phyloP scores from a whole-genome alignment of 2,888 invertebrate genomes.

The Crocallis elinguaria region DNA sequence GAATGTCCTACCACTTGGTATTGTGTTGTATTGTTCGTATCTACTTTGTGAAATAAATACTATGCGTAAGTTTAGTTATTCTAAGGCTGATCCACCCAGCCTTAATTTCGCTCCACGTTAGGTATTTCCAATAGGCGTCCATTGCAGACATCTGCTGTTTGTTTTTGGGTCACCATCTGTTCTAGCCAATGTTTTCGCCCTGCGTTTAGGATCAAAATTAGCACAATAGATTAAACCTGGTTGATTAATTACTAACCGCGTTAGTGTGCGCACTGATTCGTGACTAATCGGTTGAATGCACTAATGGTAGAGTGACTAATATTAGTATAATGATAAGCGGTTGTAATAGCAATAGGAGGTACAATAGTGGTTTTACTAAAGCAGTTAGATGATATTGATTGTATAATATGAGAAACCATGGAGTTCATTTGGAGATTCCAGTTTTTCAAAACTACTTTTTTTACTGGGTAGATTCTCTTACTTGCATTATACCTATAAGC shows the following conservation, averaged over 20 bases:
- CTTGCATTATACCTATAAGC: too few species aligned
- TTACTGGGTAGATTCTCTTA: too few species aligned
- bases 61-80: too few species aligned
- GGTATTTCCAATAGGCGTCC: conserved; percentile 9
- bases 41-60: too few species aligned
- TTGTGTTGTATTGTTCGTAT: too few species aligned
- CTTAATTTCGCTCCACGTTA: conserved; percentile 1
- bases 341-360: not conserved
- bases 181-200: not conserved
- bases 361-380: too few species aligned
- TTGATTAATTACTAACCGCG: conserved; percentile 15
- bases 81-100: too few species aligned
- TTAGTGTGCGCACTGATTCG: not conserved
- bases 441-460: too few species aligned
- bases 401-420: too few species aligned
- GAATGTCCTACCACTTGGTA: too few species aligned
- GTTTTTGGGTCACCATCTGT: conserved; percentile 15
- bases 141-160: conserved; percentile 12
- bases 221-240: conserved; percentile 30
- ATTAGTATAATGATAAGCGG: not conserved
- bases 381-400: too few species aligned
- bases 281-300: conserved; percentile 10
- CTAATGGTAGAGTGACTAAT: not conserved
- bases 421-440: too few species aligned
- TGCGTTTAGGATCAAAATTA: conserved; percentile 25